phyloP scores from a whole-genome alignment of 2,797 vertebrate species.

The Scolopax bukidnonensis region DNA sequence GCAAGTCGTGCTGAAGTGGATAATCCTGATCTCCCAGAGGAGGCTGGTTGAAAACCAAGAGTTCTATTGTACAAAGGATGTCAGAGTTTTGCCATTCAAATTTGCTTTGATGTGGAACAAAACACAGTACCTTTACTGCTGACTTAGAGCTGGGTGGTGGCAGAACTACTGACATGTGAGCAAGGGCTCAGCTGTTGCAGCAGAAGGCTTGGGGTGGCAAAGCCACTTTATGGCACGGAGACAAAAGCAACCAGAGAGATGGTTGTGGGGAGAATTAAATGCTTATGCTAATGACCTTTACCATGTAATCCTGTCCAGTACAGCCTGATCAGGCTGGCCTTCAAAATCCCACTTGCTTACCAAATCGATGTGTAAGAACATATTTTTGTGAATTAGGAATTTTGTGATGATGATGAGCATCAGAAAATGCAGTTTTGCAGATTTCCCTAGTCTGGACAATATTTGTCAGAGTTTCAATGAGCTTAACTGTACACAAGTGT shows the following conservation, averaged over 20 bases:
- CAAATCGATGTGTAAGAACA: background rate
- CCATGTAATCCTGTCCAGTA: background rate
- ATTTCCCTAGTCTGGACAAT: background rate
- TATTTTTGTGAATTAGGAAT: background rate
- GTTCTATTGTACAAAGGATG: rapidly evolving
- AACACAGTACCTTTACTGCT: background rate
- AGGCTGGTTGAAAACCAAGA: background rate
- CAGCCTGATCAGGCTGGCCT: background rate
- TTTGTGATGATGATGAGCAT: background rate
- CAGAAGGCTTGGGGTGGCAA: background rate
- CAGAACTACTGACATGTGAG: background rate
- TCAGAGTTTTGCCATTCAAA: background rate
- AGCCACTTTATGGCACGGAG: background rate
- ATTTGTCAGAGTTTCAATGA: background rate
- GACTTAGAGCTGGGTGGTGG: background rate
- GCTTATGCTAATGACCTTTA: background rate
- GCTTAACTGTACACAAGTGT: background rate
- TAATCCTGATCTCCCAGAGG: background rate
- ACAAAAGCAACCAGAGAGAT: background rate
- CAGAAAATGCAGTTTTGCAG: background rate
- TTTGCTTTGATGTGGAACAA: background rate
- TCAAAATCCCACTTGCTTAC: background rate
- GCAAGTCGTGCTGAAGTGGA: background rate
- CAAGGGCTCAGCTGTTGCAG: background rate
- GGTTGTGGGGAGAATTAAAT: background rate